Evolutionary conservation across 2,797 vertebrate genomes (phyloP), one percentile per base, ranked within the genome.

Genomic region (Cercopithecus neglectus): DNA sequence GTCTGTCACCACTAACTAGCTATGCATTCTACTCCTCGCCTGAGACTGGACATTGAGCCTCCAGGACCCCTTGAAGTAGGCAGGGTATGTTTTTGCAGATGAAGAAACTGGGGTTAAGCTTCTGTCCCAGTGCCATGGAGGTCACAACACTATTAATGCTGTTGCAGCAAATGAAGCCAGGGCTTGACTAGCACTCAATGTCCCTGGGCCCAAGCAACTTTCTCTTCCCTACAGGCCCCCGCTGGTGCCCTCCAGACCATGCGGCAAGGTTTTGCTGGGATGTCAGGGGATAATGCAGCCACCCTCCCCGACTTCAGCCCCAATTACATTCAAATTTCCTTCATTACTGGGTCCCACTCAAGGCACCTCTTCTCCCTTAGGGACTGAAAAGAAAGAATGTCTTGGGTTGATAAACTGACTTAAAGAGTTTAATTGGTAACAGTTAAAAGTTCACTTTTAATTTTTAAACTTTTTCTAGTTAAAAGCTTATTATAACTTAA

Each of bases 401-500:
- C 84, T 75, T 41, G 14, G 26, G 81, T 70, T 61, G 59, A 30
- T 48, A 55, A 26, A 17, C 41, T 28, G 82, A 67, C 59, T 70
- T 70, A 46, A 72, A 78, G 92, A 88, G 94, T 8, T 96, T 96
- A 97, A 98, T 94, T 97, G 95, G 95, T 97, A 93, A 61, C 96
- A 95, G 78, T 85, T 97, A 87, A 92, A 96, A 92, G 82, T 80
- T 97, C 64, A 75, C 46, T 79, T 95, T 97, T 96, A 97, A 98
- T 95, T 91, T 98, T 97, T 93, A 98, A 98, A 96, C 96, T 26
- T 96, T 95, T 86, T 55, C 96, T 94, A 86, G 97, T 97, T 98
- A 97, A 97, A 96, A 57, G 81, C 90, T 89, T 89, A 55, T 96
- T 92, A 36, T 82, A 95, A 96, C 46, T 91, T 94, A 92, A 64